Conservation (phyloP, 2,888 invertebrate genomes). For the Danaus chrysippus region DNA sequence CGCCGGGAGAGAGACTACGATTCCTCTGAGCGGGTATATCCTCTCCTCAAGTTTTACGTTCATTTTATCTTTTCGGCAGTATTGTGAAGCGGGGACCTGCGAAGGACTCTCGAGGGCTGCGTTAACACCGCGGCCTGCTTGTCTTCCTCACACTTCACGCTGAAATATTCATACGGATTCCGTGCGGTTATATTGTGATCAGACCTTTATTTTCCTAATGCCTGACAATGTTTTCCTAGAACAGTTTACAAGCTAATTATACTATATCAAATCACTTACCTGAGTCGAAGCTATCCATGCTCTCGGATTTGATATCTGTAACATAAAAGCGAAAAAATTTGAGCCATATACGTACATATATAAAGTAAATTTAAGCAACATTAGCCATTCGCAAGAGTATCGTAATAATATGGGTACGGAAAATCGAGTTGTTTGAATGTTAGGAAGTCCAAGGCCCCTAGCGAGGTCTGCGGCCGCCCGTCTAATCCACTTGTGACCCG, state of each 20-base stretch:
- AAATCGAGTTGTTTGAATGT: slow-evolving; percentile 12
- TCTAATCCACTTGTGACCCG: slow-evolving; percentile 65
- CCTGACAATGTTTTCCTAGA: slow-evolving; percentile 40
- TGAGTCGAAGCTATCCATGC: slow-evolving; percentile 74
- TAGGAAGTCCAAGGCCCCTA: slow-evolving; percentile 22
- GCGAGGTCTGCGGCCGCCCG: slow-evolving; percentile 50
- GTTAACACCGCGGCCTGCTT: slow-evolving; percentile 68
- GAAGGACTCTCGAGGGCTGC: slow-evolving; percentile 74
- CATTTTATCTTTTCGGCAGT: slow-evolving; percentile 78
- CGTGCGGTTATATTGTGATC: not conserved
- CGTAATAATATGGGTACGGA: slow-evolving; percentile 13
- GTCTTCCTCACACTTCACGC: slow-evolving; percentile 28
- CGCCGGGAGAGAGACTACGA: slow-evolving; percentile 74
- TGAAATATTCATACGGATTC: slow-evolving; percentile 2
- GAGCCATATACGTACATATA: not conserved
- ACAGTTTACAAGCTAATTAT: slow-evolving; percentile 6
- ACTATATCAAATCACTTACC: slow-evolving; percentile 44
- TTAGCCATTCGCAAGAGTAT: not conserved
- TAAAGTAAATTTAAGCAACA: not conserved
- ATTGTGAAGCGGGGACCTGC: slow-evolving; percentile 71
- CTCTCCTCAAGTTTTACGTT: slow-evolving; percentile 76
- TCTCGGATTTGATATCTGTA: slow-evolving; percentile 74
- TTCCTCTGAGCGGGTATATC: slow-evolving; percentile 74
- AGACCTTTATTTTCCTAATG: slow-evolving; percentile 33
- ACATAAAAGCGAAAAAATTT: slow-evolving; percentile 36